Evolutionary conservation across 2,888 invertebrate species (phyloP), one percentile per base, ranked within the genome.

Genomic region (Ochropleura leucogaster): DNA sequence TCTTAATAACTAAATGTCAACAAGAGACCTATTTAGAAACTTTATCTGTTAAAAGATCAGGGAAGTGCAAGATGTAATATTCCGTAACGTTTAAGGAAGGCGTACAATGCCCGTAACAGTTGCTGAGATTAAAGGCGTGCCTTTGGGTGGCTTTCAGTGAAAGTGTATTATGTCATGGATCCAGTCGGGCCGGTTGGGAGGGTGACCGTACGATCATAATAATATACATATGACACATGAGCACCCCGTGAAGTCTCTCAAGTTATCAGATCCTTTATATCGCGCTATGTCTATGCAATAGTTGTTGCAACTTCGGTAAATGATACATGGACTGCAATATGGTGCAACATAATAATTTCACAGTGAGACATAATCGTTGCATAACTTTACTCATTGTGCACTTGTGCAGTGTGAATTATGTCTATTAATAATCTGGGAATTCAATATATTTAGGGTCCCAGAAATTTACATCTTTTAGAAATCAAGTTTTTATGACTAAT

Each of bases 81-180:
- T 75, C 70, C 73, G 79, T 75, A 82, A 83, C 76, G 81, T 78
- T 84, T 77, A 81, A 84, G 79, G 85, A 82, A 84, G 80, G 68
- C 68, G 42, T 79, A 83, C 76, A 79, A 80, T 74, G 57, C 72
- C 77, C 68, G 77, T 79, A 81, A 87, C 85, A 87, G 85, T 82
- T 57, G 68, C 68, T 77, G 47, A 86, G 78, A 84, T 83, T 83
- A 82, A 75, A 82, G 75, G 70, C 72, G 77, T 69, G 64, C 76
- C 81, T 81, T 76, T 74, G 73, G 65, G 74, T 68, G 77, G 63
- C 82, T 80, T 73, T 77, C 72, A 92, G 94, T 94, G 95, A 95
- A 95, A 95, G 95, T 93, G 78, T 81, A 91, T 93, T 94, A 92
- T 90, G 91, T 93, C 92, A 93, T 66, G 74, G 80, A 87, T 89